Evolutionary conservation across 53 echinoderm and acorn worm species (phyloP), one percentile per base, ranked within the genome.

Genomic region (Antedon mediterranea): DNA sequence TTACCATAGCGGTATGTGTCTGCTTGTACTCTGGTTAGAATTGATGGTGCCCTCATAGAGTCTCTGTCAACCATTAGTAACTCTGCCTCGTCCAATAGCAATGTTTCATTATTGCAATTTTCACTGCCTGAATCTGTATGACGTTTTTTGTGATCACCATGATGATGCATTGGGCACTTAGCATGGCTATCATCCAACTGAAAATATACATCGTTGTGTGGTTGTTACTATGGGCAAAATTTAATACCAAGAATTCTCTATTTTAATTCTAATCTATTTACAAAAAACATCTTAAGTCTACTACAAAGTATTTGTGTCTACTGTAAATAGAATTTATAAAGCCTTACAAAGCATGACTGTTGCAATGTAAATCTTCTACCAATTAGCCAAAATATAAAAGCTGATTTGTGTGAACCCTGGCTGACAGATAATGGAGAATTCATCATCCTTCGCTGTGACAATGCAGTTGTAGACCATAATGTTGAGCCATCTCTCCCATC

Each of bases 401-500:
- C 88, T 43, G 85, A 88, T 79, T 82, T 90, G 71, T 80, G 14
- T 30, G 77, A 37, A 0, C 73, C 28, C 43, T 71, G 74, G 57
- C 73, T 74, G 28, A 90, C 31, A 27, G 82, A 78, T 3, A 90
- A 73, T 30, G 90, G 91, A 29, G 91, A 91, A 34, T 84, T 75
- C 84, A 76, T 84, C 41, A 81, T 32, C 30, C 74, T 71, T 26
- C 32, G 31, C 31, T 31, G 23, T 33, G 30, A 27, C 30, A 81
- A 34, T 30, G 75, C 82, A 34, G 71, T 30, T 3, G 85, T 78
- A 43, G 34, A 34, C 90, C 90, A 90, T 18, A 90, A 76, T 8
- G 77, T 77, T 27, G 77, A 41, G 11, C 90, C 90, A 83, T 80
- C 81, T 30, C 71, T 78, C 4, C 90, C 90, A 76, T 90, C 85